phyloP scores from a whole-genome alignment of 2,113 vertebrate genomes.

The Peromyscus maniculatus region DNA sequence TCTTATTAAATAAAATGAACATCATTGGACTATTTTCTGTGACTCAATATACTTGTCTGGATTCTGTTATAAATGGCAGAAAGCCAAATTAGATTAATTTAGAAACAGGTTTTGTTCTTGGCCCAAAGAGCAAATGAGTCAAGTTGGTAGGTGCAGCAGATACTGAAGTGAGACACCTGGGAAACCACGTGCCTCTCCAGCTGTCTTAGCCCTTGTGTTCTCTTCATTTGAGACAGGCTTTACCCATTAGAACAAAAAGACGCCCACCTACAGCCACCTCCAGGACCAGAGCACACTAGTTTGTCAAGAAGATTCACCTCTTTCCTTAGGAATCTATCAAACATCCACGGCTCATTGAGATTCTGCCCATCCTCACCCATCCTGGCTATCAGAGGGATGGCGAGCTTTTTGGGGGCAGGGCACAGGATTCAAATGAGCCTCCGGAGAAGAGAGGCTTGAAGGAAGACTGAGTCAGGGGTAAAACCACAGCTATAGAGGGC shows the following conservation, averaged over 20 bases:
- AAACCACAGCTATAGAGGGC: background rate
- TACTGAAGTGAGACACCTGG: background rate
- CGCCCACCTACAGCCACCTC: background rate
- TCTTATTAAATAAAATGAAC: constrained; percentile 11
- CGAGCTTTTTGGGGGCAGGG: background rate
- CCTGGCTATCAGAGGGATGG: background rate
- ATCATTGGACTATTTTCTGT: background rate
- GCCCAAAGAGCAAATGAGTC: background rate
- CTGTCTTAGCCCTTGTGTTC: background rate
- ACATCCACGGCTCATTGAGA: background rate
- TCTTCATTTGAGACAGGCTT: background rate
- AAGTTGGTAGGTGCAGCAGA: background rate
- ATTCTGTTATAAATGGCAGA: constrained; percentile 27
- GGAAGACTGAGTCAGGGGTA: background rate
- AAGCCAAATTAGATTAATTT: constrained; percentile 34
- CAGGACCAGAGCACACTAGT: background rate
- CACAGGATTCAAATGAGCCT: background rate
- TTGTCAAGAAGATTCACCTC: background rate
- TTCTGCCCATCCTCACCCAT: background rate
- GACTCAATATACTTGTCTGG: background rate
- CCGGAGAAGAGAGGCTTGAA: background rate
- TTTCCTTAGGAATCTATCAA: background rate
- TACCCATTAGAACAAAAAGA: background rate
- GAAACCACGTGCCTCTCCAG: background rate
- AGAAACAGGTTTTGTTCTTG: background rate